Base-by-base conservation (phyloP, 92 coral and sea anemone species). In the Hydrozoanthus gracilis region DNA sequence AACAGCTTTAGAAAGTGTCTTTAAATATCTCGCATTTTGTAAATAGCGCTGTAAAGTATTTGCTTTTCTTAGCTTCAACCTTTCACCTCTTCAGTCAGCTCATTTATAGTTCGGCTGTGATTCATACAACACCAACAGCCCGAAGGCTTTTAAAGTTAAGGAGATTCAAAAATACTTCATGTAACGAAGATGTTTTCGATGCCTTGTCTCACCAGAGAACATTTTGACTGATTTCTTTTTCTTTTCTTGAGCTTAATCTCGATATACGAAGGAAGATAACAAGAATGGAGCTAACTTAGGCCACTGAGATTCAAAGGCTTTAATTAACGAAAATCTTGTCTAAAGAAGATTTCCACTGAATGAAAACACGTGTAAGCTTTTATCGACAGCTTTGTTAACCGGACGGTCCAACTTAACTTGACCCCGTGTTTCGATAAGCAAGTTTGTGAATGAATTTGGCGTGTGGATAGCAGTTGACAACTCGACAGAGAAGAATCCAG, bases 1-100 rank as follows among this genome's bases (percentile, higher is more conserved):
- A 80, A 10, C 48, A 52, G 67, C 82, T 77, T 60, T 77, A 50
- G 39, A 64, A 80, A 80, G 73, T 64, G 15, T 39, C 54, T 80
- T 80, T 65, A 80, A 80, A 80, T 80, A 80, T 64, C 85, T 80
- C 60, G 60, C 85, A 80, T 80, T 80, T 80, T 80, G 85, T 64
- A 80, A 65, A 80, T 80, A 80, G 60, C 85, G 49, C 48, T n/a
- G 58, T 9, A 64, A 65, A 70, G 54, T 18, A 17, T 64, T 80
- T 79, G 20, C 85, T 80, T 80, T 80, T 18, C 71, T 80, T 49
- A 66, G 85, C 4, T 15, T 3, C 85, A 51, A 80, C 85, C 85
- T 80, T 80, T 61, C 56, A 65, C 85, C 84, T 65, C 14, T 48
- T 65, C 60, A 80, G 61, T 64, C 73, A 80, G 48, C 84, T 79